Evolutionary conservation across 1,140 invertebrate genomes (phyloP), one percentile per base, ranked within the genome.

Genomic region (Sinonovacula constricta): DNA sequence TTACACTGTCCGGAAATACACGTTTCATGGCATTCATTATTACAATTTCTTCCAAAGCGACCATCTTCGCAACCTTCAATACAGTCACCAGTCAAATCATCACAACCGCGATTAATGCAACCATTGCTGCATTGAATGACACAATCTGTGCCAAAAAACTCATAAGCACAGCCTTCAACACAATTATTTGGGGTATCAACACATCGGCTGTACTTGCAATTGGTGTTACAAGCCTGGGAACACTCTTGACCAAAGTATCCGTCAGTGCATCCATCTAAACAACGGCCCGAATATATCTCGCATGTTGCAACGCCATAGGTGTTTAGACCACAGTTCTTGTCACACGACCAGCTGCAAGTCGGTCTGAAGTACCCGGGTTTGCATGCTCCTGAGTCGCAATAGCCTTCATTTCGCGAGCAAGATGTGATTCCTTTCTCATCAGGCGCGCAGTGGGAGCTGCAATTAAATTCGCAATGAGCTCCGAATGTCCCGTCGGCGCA

Each of bases 401-500:
- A 45, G 7, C 39, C 39, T 45, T 7, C 18, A 45, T 10, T 45
- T 18, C 18, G 7, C 7, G 39, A 45, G 39, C 39, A 45, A 45
- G 39, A 7, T 10, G 18, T 45, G 15, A 28, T 14, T 15, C 53
- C 53, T 7, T 15, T 18, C 0, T n/a, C 15, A 24, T 45, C 36
- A 10, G 72, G 53, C 28, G 14, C 18, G 30, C 62, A 76, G 31
- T 56, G 30, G 1, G 45, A n/a, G 31, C 60, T 66, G 34, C 72
- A 76, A 53, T 76, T 36, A 18, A 26, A 67, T 22, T 76, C 31
- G 26, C 72, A 76, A 2, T n/a, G 0, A 7, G 12, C 39, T 10
- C 72, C 72, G 30, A 57, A 67, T 12, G 72, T 67, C 12, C 72
- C 63, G 3, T 22, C 18, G 51, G 66, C 28, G 53, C 72, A 76